A percentile compares a stretch with the other conserved stretches of the same genome.
These are phyloP conservation scores for Akabosia matsudoensis DNA, from an alignment of 1,140 invertebrate genomes.

Conservation along the genomic window DNA sequence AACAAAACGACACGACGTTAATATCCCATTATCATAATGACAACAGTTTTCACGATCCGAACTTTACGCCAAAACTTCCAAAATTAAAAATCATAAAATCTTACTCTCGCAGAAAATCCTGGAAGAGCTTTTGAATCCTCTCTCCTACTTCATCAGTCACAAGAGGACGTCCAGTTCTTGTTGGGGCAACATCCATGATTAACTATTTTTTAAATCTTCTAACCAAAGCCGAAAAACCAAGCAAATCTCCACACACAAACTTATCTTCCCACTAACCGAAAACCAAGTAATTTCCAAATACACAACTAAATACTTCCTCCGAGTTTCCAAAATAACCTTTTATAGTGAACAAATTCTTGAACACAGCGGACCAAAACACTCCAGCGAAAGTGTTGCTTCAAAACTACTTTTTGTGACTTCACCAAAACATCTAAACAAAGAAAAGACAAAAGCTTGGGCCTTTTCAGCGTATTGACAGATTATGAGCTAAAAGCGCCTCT, in stretches of 20 bases:
- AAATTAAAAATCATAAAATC: slow-evolving; percentile 21
- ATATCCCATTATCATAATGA: neutral
- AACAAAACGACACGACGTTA: neutral
- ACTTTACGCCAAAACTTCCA: neutral
- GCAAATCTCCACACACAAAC: neutral
- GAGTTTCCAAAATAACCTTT: no score
- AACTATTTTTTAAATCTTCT: no score
- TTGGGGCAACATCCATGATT: slow-evolving; percentile 64
- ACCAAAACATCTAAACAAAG: no score
- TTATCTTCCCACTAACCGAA: neutral
- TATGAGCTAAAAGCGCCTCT: no score
- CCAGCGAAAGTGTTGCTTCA: no score
- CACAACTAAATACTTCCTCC: no score
- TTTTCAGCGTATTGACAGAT: no score
- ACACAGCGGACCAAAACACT: no score
- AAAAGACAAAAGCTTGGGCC: no score
- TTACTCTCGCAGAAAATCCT: slow-evolving; percentile 93
- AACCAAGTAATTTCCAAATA: neutral
- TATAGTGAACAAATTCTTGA: no score
- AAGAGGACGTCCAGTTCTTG: slow-evolving; percentile 61
- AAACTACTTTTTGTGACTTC: no score
- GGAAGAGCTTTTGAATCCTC: slow-evolving; percentile 90
- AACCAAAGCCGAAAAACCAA: neutral
- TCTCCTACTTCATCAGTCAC: slow-evolving; percentile 86
- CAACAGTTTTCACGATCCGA: neutral